These are phyloP conservation scores for Fundulus diaphanus DNA, from an alignment of 2,797 vertebrate species.

Conservation along the genomic window DNA sequence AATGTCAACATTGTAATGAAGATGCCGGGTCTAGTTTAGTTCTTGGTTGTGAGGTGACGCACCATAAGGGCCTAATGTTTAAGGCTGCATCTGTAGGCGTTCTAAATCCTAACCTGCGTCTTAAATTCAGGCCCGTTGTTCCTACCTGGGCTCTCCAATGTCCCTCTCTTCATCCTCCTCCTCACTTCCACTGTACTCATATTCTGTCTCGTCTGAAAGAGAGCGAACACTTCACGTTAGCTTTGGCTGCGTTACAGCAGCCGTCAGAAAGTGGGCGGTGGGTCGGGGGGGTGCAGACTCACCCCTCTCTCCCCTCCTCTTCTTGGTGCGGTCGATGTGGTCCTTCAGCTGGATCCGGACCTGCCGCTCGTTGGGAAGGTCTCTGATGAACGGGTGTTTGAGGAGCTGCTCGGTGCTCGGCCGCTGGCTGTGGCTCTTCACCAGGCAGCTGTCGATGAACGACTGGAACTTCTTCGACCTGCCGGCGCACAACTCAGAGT, in stretches of 20 bases:
- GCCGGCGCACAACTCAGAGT: background rate
- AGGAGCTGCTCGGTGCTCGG: slow-evolving; percentile 96
- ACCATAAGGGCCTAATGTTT: too few relatives aligned
- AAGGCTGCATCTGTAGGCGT: too few relatives aligned
- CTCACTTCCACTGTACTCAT: slow-evolving; percentile 97
- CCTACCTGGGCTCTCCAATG: slow-evolving; percentile 84
- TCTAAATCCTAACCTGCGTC: too few relatives aligned
- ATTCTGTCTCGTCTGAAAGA: slow-evolving; percentile 93
- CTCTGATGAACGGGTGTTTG: slow-evolving; percentile 95
- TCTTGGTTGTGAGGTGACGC: background rate
- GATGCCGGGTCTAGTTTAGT: background rate
- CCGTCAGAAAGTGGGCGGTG: background rate
- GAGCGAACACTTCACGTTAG: slow-evolving; percentile 24
- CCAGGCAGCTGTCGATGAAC: slow-evolving; percentile 96
- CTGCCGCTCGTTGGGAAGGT: slow-evolving; percentile 95
- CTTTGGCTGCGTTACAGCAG: background rate
- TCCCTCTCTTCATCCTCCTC: slow-evolving; percentile 97
- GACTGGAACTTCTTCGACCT: slow-evolving; percentile 99
- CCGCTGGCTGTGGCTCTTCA: slow-evolving; percentile 96
- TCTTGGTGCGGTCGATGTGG: slow-evolving; percentile 98
- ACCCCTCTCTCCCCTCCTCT: slow-evolving; percentile 97
- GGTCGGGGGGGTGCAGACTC: slow-evolving; percentile 30
- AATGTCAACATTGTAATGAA: background rate
- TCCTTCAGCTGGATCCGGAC: slow-evolving; percentile 99
- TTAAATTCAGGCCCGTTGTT: background rate